These are phyloP conservation scores for Sesia apiformis DNA, from an alignment of 2,888 invertebrate genomes.

Conservation along the genomic window DNA sequence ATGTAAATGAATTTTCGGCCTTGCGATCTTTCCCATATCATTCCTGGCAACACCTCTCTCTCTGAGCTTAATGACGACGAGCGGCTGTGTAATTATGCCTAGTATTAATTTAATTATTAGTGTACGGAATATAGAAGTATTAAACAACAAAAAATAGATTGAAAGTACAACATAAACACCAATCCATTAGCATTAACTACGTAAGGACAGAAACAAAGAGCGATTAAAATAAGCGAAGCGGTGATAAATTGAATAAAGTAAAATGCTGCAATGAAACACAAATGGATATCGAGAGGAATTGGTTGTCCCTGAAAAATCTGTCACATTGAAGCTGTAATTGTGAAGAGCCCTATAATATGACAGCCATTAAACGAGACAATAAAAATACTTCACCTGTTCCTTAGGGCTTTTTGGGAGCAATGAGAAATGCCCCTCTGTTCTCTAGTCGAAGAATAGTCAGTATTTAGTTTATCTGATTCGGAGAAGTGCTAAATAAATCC, in stretches of 20 bases:
- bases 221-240: too few species aligned
- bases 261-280: conserved; percentile 10
- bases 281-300: conserved; percentile 7
- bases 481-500: not conserved
- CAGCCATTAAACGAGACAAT: conserved; percentile 3
- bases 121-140: too few species aligned
- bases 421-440: not conserved
- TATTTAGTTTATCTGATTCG: not conserved
- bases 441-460: not conserved
- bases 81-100: too few species aligned
- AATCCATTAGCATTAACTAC: too few species aligned
- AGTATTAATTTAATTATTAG: too few species aligned
- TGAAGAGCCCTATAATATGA: conserved; percentile 3
- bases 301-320: conserved; percentile 5
- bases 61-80: too few species aligned
- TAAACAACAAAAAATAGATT: too few species aligned
- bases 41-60: too few species aligned
- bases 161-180: too few species aligned
- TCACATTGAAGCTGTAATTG: conserved; percentile 1
- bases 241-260: not conserved
- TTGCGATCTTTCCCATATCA: too few species aligned
- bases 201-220: too few species aligned
- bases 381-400: conserved; percentile 6
- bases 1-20: too few species aligned
- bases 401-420: not conserved